These are phyloP conservation scores for Struthio camelus DNA, from an alignment of 2,113 vertebrate species.

Conservation along the genomic window DNA sequence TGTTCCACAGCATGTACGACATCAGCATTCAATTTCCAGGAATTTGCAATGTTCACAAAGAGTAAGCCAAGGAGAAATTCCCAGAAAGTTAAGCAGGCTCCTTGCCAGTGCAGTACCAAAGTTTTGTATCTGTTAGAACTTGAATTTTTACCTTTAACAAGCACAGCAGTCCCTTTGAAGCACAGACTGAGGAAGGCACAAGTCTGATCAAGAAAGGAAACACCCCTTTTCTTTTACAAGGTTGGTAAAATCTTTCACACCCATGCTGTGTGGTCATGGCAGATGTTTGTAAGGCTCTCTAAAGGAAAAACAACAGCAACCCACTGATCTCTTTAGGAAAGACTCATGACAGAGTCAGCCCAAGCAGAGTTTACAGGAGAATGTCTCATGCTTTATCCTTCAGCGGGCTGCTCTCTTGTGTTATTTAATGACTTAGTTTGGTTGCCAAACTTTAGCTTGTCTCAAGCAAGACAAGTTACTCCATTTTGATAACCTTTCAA, in stretches of 20 bases:
- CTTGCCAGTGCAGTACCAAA: background rate
- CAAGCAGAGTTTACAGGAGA: background rate
- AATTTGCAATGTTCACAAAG: slow-evolving; percentile 19
- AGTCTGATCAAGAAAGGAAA: background rate
- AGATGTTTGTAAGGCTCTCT: background rate
- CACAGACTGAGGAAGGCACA: background rate
- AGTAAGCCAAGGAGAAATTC: background rate
- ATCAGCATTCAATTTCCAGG: slow-evolving; percentile 19
- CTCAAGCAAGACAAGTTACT: background rate
- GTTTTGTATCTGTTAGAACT: background rate
- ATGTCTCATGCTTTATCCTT: background rate
- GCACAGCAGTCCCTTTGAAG: background rate
- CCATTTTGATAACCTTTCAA: background rate
- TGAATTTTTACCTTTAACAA: background rate
- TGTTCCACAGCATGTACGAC: slow-evolving; percentile 47
- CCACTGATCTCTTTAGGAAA: background rate
- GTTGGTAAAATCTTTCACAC: background rate
- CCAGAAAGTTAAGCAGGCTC: background rate
- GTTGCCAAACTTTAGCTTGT: background rate
- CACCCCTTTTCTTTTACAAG: background rate
- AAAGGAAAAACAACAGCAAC: background rate
- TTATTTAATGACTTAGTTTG: background rate
- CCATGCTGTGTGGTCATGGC: background rate
- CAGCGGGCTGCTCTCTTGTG: background rate
- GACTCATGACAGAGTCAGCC: background rate